phyloP scores from a whole-genome alignment of 1,140 invertebrate species.

The Rhyzopertha dominica region DNA sequence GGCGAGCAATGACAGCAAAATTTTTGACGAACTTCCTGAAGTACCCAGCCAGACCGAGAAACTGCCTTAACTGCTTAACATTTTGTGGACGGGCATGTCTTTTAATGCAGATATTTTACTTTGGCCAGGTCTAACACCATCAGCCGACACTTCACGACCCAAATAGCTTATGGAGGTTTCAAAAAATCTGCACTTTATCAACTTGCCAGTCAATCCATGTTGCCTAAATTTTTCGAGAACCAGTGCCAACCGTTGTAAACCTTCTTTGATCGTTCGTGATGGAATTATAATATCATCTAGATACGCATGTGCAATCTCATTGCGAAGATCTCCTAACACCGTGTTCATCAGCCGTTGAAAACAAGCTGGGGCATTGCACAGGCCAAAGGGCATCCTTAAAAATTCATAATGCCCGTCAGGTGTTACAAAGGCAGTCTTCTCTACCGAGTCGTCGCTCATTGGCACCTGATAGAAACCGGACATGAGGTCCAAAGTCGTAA shows the following conservation, averaged over 20 bases:
- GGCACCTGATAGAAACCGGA: conserved; percentile 47
- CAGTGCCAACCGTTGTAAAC: conserved; percentile 17
- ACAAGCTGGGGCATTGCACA: conserved; percentile 41
- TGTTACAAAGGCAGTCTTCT: conserved; percentile 47
- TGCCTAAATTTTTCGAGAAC: conserved; percentile 6
- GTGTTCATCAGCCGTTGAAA: conserved; percentile 42
- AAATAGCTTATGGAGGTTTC: too few species aligned
- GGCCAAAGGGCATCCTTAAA: conserved; percentile 42
- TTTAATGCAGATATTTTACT: conserved; percentile 36
- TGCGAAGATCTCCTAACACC: conserved; percentile 18
- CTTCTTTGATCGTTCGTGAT: conserved; percentile 16
- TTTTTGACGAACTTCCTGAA: conserved; percentile 36
- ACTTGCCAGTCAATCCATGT: too few species aligned
- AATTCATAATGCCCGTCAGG: conserved; percentile 38
- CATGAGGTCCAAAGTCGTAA: conserved; percentile 42
- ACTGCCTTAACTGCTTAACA: conserved; percentile 30
- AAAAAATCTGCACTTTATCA: too few species aligned
- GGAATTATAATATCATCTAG: conserved; percentile 12
- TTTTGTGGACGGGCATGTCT: conserved; percentile 33
- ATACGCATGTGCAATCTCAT: conserved; percentile 7
- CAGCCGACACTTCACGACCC: too few species aligned
- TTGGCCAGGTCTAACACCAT: conserved; percentile 22
- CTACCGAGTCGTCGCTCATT: conserved; percentile 32
- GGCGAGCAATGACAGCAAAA: conserved; percentile 6
- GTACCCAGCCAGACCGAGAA: conserved; percentile 35